A percentile compares a stretch with the other conserved stretches of the same genome.
These are phyloP conservation scores for Kryptopterus vitreolus DNA, from an alignment of 2,797 vertebrate species.

Conservation along the genomic window DNA sequence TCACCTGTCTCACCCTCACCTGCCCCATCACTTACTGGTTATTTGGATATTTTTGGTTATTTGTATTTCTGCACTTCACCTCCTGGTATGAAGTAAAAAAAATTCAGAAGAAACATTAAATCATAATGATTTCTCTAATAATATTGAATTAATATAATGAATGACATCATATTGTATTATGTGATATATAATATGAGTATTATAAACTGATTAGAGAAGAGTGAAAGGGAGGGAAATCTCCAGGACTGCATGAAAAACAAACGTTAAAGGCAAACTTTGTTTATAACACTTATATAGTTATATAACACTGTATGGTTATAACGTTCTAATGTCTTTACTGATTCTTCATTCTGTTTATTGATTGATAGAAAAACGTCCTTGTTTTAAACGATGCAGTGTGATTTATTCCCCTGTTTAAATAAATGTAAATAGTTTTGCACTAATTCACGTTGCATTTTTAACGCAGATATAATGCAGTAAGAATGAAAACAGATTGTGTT, in stretches of 20 bases:
- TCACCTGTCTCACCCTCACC: too few species aligned
- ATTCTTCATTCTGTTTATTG: not conserved
- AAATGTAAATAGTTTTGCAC: constrained; percentile 4
- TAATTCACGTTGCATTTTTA: not conserved
- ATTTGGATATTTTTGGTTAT: not conserved
- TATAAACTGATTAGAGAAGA: not conserved
- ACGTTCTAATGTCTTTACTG: not conserved
- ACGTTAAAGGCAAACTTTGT: not conserved
- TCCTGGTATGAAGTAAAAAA: not conserved
- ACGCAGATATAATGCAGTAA: too few species aligned
- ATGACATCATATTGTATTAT: too few species aligned
- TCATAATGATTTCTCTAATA: not conserved
- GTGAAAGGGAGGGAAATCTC: not conserved
- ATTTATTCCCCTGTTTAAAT: not conserved
- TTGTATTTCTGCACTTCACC: not conserved
- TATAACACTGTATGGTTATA: too few species aligned
- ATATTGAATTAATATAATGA: not conserved
- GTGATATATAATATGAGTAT: not conserved
- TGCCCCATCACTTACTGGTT: not conserved
- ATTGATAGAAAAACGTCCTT: not conserved
- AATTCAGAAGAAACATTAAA: not conserved
- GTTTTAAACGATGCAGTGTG: not conserved
- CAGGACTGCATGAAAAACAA: not conserved
- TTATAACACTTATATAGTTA: not conserved
- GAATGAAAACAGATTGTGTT: too few species aligned